These are phyloP conservation scores for Hetaerina americana DNA, from an alignment of 1,140 invertebrate species.

Conservation along the genomic window DNA sequence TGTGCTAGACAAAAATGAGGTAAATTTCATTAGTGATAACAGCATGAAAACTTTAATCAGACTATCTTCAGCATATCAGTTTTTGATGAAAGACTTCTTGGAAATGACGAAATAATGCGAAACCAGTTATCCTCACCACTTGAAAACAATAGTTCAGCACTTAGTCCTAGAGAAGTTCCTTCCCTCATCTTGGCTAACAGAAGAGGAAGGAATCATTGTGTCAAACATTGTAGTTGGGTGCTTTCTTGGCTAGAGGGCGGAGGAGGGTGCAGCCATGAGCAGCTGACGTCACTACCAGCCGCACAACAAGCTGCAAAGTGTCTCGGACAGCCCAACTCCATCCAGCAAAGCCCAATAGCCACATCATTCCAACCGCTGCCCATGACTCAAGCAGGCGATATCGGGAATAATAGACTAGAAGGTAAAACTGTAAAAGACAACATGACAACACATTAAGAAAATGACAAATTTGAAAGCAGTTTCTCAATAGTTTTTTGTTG, in stretches of 20 bases:
- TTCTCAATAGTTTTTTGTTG: no score
- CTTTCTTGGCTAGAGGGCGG: constrained; percentile 12
- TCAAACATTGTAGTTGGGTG: constrained; percentile 19
- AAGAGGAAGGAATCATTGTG: neutral
- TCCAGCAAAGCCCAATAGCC: constrained; percentile 10
- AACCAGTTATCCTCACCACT: no score
- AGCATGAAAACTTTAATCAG: no score
- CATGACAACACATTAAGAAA: no score
- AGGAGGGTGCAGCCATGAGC: constrained; percentile 11
- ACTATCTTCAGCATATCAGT: no score
- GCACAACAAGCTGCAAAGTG: constrained; percentile 11
- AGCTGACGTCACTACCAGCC: constrained; percentile 10
- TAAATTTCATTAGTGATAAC: no score
- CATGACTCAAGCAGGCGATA: constrained; percentile 12
- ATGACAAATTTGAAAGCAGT: no score
- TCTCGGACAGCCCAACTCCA: constrained; percentile 15
- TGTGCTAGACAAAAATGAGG: no score
- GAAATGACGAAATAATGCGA: no score
- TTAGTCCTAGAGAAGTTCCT: neutral
- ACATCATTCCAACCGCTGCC: constrained; percentile 11
- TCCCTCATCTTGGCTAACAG: neutral
- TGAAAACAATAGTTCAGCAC: no score
- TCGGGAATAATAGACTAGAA: constrained; percentile 2
- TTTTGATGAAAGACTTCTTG: no score
- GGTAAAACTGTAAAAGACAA: neutral